Evolutionary conservation across 2,797 vertebrate genomes (phyloP), one percentile per base, ranked within the genome.

Genomic region (Gallinago solitaria): DNA sequence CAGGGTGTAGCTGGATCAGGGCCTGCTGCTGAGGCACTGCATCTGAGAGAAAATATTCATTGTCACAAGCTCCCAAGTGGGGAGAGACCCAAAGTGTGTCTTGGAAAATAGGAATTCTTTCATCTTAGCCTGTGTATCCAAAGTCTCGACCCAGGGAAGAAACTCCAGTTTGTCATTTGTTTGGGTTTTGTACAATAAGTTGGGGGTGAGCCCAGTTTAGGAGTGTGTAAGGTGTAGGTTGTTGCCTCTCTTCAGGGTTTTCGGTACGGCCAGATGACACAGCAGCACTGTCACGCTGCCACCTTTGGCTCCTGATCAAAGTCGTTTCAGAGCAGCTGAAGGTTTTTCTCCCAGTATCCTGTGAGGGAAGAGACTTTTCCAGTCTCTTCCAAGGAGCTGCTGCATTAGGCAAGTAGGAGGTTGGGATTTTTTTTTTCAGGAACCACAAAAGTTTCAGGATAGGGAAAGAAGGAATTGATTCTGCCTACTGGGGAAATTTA

Each of bases 171-270:
- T 47, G 41, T 48, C 24, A 3, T 32, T 45, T 16, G 1, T 5
- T 5, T 4, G 33, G n/a, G 4, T 0, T 83, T 65, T 54, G 41
- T 17, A 6, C 3, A 1, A 1, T 12, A 8, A 47, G 9, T 1
- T 43, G 64, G 33, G 53, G 69, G 14, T 61, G 76, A 78, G 77
- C 47, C 61, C 24, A 2, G 32, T 45, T 32, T 2, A 11, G 71
- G 39, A 16, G 30, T 6, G 35, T 0, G 1, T 30, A 5, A 27
- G 45, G 12, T 85, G 64, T 19, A 68, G 0, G 0, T 19, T 53
- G 33, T 8, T 78, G 28, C 61, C 33, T 76, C 33, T 60, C 23
- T 9, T 35, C 0, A 3, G 80, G 56, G 50, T 16, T 95, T 67
- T 54, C 37, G 51, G 11, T 32, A 5, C 9, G 32, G 48, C 64